Evolutionary conservation across 1,140 invertebrate species (phyloP), one percentile per base, ranked within the genome.

Genomic region (Solen grandis): DNA sequence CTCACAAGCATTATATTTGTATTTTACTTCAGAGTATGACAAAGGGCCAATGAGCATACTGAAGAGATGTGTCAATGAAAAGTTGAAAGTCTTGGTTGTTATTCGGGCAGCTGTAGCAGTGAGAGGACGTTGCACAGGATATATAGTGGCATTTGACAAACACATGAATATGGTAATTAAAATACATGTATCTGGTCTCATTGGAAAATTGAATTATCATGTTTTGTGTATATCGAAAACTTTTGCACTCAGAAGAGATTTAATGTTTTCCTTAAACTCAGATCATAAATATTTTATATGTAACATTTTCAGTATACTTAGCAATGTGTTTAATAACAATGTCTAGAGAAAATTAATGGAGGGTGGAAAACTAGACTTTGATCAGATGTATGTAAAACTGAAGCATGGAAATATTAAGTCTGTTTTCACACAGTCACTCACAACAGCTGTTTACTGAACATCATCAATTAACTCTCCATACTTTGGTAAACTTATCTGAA

Each of bases 111-210:
- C 89, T 69, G 89, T 88, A n/a, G 86, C 90, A 14, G 93, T 98
- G 25, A 93, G 96, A 82, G 97, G 97, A 22, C 94, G 94, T 76
- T 94, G 96, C 79, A 95, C 95, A 70, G 98, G 96, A 2, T 96
- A 94, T 85, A 92, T 99, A 33, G 94, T 95, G 22, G 96, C 96
- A 8, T 99, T 98, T 92, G 98, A 99, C 92, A 98, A 97, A 91
- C 96, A 98, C 89, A 98, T 97, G 95, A 99, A 99, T 93, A 91
- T 99, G 75, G 92, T 92, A 87, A 83, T 82, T 69, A 38, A 22
- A 29, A 65, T 41, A n/a, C 0, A 22, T 46, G 14, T 35, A 19
- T 46, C 19, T 46, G 41, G 8, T 10, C 41, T 27, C 4, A 13
- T 33, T 8, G 16, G 25, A 16, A 38, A 4, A 1, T n/a, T 13